A percentile compares a stretch with the other conserved stretches of the same genome.
These are phyloP conservation scores for Biston betularia DNA, from an alignment of 2,888 invertebrate genomes.

Conservation along the genomic window DNA sequence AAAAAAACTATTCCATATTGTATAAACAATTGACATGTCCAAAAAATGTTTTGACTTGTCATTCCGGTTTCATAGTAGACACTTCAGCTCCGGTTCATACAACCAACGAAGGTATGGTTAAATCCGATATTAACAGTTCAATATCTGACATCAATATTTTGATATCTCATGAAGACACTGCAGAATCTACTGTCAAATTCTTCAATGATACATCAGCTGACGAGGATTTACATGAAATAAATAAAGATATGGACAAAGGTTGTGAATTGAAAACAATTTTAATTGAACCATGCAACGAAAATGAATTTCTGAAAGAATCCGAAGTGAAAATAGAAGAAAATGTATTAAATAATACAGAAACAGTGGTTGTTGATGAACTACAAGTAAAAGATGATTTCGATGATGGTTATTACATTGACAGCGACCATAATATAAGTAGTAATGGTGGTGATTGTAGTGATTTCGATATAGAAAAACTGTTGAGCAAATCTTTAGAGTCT, in stretches of 20 bases:
- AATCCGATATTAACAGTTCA: background rate
- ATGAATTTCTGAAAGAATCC: constrained; percentile 3
- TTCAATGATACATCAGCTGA: background rate
- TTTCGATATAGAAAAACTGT: constrained; percentile 7
- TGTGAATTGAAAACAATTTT: constrained; percentile 3
- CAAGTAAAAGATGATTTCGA: background rate
- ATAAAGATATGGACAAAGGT: background rate
- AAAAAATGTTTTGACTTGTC: background rate
- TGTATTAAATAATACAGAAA: background rate
- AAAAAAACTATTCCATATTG: background rate
- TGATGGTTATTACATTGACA: background rate
- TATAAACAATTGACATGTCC: background rate
- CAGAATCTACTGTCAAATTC: background rate
- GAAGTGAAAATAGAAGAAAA: constrained; percentile 4
- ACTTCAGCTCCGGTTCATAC: background rate
- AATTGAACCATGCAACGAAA: background rate
- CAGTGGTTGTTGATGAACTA: background rate
- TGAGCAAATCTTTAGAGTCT: background rate
- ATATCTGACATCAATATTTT: background rate
- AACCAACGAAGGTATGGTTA: background rate
- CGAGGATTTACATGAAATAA: background rate
- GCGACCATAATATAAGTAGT: constrained; percentile 4
- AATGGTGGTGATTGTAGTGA: background rate
- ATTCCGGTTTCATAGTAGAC: constrained; percentile 2
- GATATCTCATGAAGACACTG: background rate